These are phyloP conservation scores for Melanotus villosus DNA, from an alignment of 2,888 invertebrate genomes.

Conservation along the genomic window DNA sequence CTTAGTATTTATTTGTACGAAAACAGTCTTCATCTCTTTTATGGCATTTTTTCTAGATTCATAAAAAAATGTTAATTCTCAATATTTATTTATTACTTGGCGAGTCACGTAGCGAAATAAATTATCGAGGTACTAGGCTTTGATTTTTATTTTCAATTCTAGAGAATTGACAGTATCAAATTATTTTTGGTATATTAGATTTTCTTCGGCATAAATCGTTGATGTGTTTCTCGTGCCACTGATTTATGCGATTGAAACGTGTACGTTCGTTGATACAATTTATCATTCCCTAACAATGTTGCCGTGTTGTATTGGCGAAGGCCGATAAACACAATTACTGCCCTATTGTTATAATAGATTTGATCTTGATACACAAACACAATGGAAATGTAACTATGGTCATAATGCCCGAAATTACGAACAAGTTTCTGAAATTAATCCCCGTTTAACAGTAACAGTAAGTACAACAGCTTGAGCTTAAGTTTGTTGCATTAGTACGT, in stretches of 20 bases:
- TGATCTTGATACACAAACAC: slow-evolving; percentile 19
- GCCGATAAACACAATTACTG: slow-evolving; percentile 19
- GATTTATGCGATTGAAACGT: slow-evolving; percentile 25
- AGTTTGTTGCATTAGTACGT: background rate
- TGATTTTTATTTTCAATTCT: no score
- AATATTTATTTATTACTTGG: no score
- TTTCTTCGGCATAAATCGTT: slow-evolving; percentile 14
- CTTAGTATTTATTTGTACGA: no score
- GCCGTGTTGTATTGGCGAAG: slow-evolving; percentile 14
- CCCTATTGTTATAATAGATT: slow-evolving; percentile 15
- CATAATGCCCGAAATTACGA: slow-evolving; percentile 8
- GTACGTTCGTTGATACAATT: slow-evolving; percentile 21
- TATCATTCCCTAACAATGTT: slow-evolving; percentile 14
- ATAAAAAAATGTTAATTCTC: no score
- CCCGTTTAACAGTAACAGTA: background rate
- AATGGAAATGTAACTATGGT: slow-evolving; percentile 15
- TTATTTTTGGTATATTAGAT: slow-evolving; percentile 5
- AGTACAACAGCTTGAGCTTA: background rate
- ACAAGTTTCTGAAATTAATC: slow-evolving; percentile 15
- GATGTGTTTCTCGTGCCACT: slow-evolving; percentile 9
- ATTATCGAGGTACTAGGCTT: no score
- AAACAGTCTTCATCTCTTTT: no score
- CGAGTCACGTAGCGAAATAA: no score
- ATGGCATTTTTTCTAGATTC: no score
- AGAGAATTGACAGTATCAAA: no score